These are phyloP conservation scores for Cerceris ruficornis DNA, from an alignment of 2,888 invertebrate genomes.

Conservation along the genomic window DNA sequence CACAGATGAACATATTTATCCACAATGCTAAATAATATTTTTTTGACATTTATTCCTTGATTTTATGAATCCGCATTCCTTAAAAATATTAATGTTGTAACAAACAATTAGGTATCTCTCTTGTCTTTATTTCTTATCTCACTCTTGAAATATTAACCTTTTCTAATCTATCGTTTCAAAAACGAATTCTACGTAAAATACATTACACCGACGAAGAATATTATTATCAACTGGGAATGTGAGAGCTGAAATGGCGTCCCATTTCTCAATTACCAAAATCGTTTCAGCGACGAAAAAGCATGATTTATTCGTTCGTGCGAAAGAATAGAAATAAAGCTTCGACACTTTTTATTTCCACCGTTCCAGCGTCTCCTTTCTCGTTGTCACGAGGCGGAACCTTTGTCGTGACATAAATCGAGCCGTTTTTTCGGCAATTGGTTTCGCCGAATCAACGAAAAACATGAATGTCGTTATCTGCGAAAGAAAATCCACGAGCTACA, in stretches of 20 bases:
- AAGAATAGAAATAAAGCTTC: background rate
- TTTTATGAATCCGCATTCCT: too few relatives aligned
- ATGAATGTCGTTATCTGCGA: constrained; percentile 5
- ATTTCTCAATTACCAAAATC: background rate
- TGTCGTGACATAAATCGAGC: constrained; percentile 1
- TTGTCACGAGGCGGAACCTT: background rate
- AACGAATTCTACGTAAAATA: too few relatives aligned
- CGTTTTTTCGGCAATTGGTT: constrained; percentile 3
- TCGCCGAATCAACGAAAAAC: background rate
- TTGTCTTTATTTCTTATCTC: too few relatives aligned
- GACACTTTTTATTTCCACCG: background rate
- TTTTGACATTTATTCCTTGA: too few relatives aligned
- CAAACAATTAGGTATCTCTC: too few relatives aligned
- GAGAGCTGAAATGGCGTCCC: background rate
- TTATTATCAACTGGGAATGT: too few relatives aligned
- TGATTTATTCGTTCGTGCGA: background rate
- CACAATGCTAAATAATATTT: too few relatives aligned
- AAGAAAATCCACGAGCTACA: background rate
- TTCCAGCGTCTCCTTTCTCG: background rate
- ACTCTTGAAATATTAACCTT: too few relatives aligned
- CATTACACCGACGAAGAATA: too few relatives aligned
- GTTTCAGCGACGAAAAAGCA: background rate
- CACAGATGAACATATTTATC: too few relatives aligned
- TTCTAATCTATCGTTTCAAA: too few relatives aligned
- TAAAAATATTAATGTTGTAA: too few relatives aligned